phyloP scores from a whole-genome alignment of 2,797 vertebrate species.

The Accipiter minullus region DNA sequence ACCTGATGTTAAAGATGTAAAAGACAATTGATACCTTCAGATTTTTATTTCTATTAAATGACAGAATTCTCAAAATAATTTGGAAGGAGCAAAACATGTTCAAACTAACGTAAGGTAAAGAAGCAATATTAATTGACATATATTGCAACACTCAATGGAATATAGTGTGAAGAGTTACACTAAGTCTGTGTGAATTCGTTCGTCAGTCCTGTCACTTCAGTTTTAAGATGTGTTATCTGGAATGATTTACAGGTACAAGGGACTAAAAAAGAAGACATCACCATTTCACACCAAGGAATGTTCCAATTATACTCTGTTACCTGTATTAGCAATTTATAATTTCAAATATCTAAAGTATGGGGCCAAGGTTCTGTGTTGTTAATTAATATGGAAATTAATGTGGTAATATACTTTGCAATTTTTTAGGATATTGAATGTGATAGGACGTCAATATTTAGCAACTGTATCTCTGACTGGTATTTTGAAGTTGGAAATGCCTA shows the following conservation, averaged over 20 bases:
- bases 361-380: conserved; percentile 30
- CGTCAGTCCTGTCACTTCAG: conserved; percentile 80
- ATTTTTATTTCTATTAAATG: conserved; percentile 36
- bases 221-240: conserved; percentile 77
- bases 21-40: conserved; percentile 7
- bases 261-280: conserved; percentile 72
- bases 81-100: conserved; percentile 55
- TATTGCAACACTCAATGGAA: conserved; percentile 77
- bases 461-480: not conserved
- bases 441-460: not conserved
- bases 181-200: conserved; percentile 80
- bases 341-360: conserved; percentile 48
- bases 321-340: conserved; percentile 72
- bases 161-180: conserved; percentile 80
- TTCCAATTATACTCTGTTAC: conserved; percentile 70
- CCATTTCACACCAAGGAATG: conserved; percentile 70
- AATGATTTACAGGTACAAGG: conserved; percentile 78
- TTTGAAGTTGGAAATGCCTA: conserved; percentile 31
- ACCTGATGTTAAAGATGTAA: not conserved
- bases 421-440: conserved; percentile 25
- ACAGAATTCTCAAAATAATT: conserved; percentile 54
- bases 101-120: conserved; percentile 78
- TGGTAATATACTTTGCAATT: not conserved
- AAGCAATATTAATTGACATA: conserved; percentile 81
- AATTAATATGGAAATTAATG: conserved; percentile 56